These are phyloP conservation scores for Platorchestia sp. DNA, from an alignment of 1,140 invertebrate species.

Conservation along the genomic window DNA sequence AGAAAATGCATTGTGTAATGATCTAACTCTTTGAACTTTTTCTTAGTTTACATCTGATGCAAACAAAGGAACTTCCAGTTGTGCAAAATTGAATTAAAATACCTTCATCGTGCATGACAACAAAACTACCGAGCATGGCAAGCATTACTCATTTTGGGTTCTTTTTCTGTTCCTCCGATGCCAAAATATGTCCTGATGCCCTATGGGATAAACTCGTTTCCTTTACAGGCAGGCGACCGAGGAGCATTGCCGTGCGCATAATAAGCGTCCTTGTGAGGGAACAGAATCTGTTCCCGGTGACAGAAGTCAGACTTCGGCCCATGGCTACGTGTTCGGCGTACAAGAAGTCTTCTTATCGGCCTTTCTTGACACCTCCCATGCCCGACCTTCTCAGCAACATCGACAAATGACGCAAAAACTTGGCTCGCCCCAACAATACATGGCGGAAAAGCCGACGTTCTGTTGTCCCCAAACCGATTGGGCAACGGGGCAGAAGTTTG, in stretches of 20 bases:
- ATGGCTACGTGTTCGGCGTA: conserved; percentile 13
- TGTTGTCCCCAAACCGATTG: conserved; percentile 6
- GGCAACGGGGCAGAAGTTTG: not conserved
- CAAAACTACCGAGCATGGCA: not conserved
- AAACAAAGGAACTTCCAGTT: no score
- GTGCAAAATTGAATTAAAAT: not conserved
- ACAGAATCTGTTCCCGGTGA: not conserved
- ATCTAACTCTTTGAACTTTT: no score
- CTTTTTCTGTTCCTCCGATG: not conserved
- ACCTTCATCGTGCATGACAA: not conserved
- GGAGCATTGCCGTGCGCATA: not conserved
- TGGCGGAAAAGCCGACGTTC: not conserved
- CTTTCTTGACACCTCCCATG: not conserved
- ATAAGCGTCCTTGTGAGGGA: conserved; percentile 5
- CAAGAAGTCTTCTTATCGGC: conserved; percentile 36
- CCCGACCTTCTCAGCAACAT: conserved; percentile 13
- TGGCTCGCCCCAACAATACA: conserved; percentile 12
- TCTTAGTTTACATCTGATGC: no score
- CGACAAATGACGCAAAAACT: conserved; percentile 51
- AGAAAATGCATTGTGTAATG: no score
- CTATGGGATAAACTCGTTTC: not conserved
- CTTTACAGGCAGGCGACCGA: not conserved
- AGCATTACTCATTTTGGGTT: not conserved
- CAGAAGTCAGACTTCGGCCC: not conserved
- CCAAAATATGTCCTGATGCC: not conserved